Conservation (phyloP, 2,113 vertebrate species). For the Salminus brasiliensis region DNA sequence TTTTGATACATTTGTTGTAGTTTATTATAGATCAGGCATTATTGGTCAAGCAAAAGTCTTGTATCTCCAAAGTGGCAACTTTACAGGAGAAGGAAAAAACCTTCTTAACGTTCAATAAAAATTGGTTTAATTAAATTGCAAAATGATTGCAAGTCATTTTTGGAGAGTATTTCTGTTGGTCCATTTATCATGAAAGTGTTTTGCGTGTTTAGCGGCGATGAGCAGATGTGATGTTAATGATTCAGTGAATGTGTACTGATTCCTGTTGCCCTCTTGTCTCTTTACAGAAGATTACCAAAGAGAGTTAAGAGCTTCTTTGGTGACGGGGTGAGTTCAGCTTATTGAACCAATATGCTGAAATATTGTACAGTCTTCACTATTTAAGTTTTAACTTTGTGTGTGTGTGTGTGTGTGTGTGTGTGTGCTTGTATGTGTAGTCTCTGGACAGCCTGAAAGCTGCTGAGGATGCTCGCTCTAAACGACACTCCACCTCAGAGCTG, state of each 20-base stretch:
- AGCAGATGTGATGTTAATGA: neutral
- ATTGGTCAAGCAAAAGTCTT: no score
- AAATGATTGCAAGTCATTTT: no score
- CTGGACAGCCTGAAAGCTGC: conserved; percentile 86
- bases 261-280: neutral
- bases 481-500: conserved; percentile 94
- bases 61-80: no score
- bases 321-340: conserved; percentile 84
- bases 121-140: no score
- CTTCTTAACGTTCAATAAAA: no score
- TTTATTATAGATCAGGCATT: no score
- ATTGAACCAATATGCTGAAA: neutral
- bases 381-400: neutral
- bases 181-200: no score
- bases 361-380: neutral
- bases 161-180: no score
- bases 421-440: conserved; percentile 74
- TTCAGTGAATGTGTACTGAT: neutral
- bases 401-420: conserved; percentile 15
- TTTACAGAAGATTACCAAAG: conserved; percentile 87
- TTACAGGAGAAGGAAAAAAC: no score
- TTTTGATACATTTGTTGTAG: no score
- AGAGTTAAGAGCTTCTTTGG: conserved; percentile 95
- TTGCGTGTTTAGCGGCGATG: neutral
- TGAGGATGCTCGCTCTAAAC: conserved; percentile 88